Conservation (phyloP, 2,888 invertebrate genomes). For the Stegophylla sp. region DNA sequence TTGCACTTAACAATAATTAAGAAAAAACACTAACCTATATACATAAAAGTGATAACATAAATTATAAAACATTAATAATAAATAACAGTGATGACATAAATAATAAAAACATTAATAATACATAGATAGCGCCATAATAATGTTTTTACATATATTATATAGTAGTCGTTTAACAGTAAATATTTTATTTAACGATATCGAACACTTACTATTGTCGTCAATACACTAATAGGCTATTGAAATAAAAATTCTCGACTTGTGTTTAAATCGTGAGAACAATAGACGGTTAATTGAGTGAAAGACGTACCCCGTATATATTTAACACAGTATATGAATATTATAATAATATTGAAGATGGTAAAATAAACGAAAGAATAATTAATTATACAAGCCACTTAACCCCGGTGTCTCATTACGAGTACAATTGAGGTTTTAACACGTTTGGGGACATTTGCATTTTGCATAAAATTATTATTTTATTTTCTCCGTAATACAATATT, state of each 20-base stretch:
- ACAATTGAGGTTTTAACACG: background rate
- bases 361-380: background rate
- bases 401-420: background rate
- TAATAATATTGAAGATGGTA: background rate
- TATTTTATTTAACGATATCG: too few relatives aligned
- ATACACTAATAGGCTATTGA: background rate
- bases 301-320: background rate
- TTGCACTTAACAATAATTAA: too few relatives aligned
- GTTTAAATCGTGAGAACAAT: background rate
- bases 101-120: too few relatives aligned
- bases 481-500: background rate
- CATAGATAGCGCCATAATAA: too few relatives aligned
- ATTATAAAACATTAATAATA: too few relatives aligned
- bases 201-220: too few relatives aligned
- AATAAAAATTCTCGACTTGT: background rate
- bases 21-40: too few relatives aligned
- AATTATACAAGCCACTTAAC: background rate
- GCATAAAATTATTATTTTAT: constrained; percentile 2
- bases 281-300: background rate
- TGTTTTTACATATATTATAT: too few relatives aligned
- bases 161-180: too few relatives aligned
- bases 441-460: background rate
- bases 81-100: too few relatives aligned
- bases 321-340: background rate
- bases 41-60: too few relatives aligned